Evolutionary conservation across 2,888 invertebrate species (phyloP).

Genomic region (Iphiclides podalirius): DNA sequence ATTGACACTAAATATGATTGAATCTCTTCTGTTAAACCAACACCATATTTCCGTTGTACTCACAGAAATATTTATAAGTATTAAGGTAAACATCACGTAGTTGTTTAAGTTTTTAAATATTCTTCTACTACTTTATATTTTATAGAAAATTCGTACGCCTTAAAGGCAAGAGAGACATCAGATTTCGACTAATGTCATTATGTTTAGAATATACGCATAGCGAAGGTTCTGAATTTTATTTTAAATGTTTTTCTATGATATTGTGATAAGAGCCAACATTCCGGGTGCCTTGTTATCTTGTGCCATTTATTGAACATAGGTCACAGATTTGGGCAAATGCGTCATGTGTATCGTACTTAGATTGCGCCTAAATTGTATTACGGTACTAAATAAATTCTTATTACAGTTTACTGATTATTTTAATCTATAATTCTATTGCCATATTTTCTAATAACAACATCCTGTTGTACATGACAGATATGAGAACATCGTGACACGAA

Average conservation of each 20-base stretch:
- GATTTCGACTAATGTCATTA: too few species aligned
- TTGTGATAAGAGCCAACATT: conserved; percentile 35
- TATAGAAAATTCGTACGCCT: conserved; percentile 2
- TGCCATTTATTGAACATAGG: conserved; percentile 36
- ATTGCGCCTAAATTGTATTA: conserved; percentile 22
- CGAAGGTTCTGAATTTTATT: conserved; percentile 2
- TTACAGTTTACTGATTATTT: conserved; percentile 6
- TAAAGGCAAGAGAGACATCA: conserved; percentile 3
- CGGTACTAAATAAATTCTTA: conserved; percentile 10
- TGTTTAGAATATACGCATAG: too few species aligned
- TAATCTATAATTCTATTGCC: too few species aligned
- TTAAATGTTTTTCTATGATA: conserved; percentile 7
- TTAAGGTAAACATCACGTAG: conserved; percentile 16
- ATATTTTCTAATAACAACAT: too few species aligned
- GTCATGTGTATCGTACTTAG: conserved; percentile 14
- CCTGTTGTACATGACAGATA: too few species aligned
- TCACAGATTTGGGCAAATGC: conserved; percentile 23
- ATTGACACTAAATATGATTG: neutral
- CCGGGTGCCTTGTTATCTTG: conserved; percentile 42
- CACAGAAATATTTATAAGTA: conserved; percentile 2
- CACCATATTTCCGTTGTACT: conserved; percentile 7
- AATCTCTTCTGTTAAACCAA: conserved; percentile 15
- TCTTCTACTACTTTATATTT: too few species aligned
- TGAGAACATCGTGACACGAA: too few species aligned
- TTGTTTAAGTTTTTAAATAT: conserved; percentile 10